Percentiles rank a stretch among this genome's conserved stretches.
Evolutionary conservation across 2,888 invertebrate species (phyloP).

Genomic region (Theretra japonica): DNA sequence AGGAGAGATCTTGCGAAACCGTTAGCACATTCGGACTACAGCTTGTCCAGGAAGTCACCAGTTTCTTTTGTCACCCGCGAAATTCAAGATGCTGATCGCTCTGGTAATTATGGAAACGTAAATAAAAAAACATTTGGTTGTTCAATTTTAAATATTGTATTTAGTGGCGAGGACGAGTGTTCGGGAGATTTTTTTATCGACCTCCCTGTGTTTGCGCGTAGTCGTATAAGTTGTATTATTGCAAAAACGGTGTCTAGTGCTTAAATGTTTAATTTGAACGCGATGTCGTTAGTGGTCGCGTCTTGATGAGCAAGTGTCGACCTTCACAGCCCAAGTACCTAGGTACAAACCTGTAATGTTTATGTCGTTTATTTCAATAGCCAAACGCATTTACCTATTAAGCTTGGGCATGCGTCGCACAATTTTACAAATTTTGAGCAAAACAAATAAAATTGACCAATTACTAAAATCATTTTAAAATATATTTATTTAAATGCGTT

Average conservation of each 20-base stretch:
- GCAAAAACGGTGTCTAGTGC: constrained; percentile 53
- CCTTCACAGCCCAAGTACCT: constrained; percentile 41
- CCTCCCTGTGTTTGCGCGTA: constrained; percentile 54
- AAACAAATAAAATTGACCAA: neutral
- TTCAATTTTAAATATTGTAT: constrained; percentile 7
- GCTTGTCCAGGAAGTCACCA: constrained; percentile 78
- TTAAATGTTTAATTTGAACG: constrained; percentile 45
- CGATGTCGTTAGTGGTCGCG: constrained; percentile 44
- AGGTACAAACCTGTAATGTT: constrained; percentile 15
- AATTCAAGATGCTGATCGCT: constrained; percentile 66
- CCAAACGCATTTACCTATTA: neutral
- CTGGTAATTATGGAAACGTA: constrained; percentile 61
- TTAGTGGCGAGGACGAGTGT: constrained; percentile 39
- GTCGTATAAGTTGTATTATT: constrained; percentile 53
- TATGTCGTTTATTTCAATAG: constrained; percentile 6
- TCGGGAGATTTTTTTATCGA: constrained; percentile 47
- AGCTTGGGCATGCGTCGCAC: neutral
- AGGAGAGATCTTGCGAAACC: constrained; percentile 78
- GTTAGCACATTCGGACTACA: constrained; percentile 78
- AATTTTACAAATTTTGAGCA: neutral
- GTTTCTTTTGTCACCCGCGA: constrained; percentile 63
- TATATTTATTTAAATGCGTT: neutral
- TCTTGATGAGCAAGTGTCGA: constrained; percentile 39
- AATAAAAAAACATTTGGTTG: constrained; percentile 38
- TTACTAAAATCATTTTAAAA: neutral